Base-by-base conservation (phyloP, 2,888 invertebrate genomes). In the Serripes groenlandicus region DNA sequence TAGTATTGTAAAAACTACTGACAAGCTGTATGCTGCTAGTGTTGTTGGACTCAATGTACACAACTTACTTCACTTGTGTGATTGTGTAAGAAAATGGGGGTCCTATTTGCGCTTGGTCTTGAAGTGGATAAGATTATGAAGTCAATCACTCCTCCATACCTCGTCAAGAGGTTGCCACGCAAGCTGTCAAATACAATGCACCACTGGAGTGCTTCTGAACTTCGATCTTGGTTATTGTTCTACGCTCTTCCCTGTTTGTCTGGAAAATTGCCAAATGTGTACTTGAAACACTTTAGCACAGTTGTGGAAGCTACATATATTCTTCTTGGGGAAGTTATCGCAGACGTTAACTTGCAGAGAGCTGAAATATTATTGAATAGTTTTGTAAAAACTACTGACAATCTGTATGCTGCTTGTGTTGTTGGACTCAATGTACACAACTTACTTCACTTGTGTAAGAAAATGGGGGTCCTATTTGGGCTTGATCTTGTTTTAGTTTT, bases 401-500 rank as follows among this genome's bases (percentile, higher is more conserved):
- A 21, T 11, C 42, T 72, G 15, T 72, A 66, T 26, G 54, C 21
- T 26, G 9, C 11, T 30, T 49, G 62, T 23, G 26, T 78, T 34
- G 37, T 74, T 35, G 56, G 74, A 23, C n/a, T n/a, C n/a, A n/a
- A n/a, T n/a, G n/a, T n/a, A n/a, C n/a, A n/a, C n/a, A n/a, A n/a
- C 32, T 73, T 83, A 15, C 62, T 68, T 1, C 83, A 88, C 56
- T 23, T 84, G 64, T 76, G 84, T 88, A 4, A 68, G 42, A 42
- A 54, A 32, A 49, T 83, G 82, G 80, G 84, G n/a, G 88, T n/a
- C 88, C 88, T 23, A 30, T 88, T 9, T 86, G 88, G 88, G 78
- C 78, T 54, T 88, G 84, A 82, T 88, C 86, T 9, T 86, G 86
- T 66, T 86, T 88, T 71, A 26, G 73, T 7, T 88, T 86, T 37